phyloP scores from a whole-genome alignment of 2,797 vertebrate genomes.

The Dermochelys coriacea region DNA sequence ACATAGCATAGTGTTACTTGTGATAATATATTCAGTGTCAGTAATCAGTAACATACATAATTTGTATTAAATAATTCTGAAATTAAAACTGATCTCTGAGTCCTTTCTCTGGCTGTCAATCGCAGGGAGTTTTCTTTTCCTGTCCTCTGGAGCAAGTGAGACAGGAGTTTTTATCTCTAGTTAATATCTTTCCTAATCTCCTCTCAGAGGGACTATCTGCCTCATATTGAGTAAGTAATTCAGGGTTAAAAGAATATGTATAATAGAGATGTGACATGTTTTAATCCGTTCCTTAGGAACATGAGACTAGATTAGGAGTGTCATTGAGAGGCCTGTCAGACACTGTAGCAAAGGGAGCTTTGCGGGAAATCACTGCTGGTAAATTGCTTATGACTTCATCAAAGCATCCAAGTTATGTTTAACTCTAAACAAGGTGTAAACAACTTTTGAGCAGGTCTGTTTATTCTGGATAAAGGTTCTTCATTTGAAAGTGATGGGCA shows the following conservation, averaged over 20 bases:
- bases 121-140: background rate
- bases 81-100: slow-evolving; percentile 24
- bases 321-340: background rate
- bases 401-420: slow-evolving; percentile 36
- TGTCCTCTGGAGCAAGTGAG: slow-evolving; percentile 17
- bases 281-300: slow-evolving; percentile 31
- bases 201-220: background rate
- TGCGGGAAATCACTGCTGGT: background rate
- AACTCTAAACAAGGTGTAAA: slow-evolving; percentile 1
- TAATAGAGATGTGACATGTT: slow-evolving; percentile 23
- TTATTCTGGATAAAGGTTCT: background rate
- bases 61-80: slow-evolving; percentile 6
- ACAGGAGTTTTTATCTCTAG: slow-evolving; percentile 17
- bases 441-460: background rate
- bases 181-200: slow-evolving; percentile 47
- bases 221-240: slow-evolving; percentile 21
- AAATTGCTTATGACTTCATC: slow-evolving; percentile 6
- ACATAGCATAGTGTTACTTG: background rate
- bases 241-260: slow-evolving; percentile 28
- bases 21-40: background rate
- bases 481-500: background rate
- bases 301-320: slow-evolving; percentile 3
- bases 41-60: background rate
- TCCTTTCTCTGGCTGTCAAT: background rate
- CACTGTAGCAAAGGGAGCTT: background rate